Conservation (phyloP, 2,797 vertebrate genomes). For the Sebastes itinus region DNA sequence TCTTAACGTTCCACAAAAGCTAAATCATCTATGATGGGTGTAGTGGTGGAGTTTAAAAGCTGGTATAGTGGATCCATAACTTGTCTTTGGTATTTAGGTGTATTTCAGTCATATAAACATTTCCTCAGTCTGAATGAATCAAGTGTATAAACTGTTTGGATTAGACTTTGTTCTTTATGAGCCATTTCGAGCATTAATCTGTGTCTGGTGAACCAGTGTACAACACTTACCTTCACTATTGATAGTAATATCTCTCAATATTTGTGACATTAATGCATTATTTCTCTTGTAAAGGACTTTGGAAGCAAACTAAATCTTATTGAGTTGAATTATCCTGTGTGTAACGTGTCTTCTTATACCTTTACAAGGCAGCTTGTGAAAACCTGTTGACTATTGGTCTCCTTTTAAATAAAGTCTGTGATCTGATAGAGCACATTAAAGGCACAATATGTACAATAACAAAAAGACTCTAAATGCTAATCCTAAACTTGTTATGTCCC, state of each 20-base stretch:
- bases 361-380: not conserved
- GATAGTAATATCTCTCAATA: not conserved
- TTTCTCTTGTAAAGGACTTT: not conserved
- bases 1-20: rapidly evolving
- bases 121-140: not conserved
- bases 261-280: not conserved
- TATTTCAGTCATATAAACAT: not conserved
- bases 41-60: not conserved
- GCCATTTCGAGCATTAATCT: not conserved
- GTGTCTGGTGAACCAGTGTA: not conserved
- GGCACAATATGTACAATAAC: too few relatives aligned
- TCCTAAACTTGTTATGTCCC: not conserved
- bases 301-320: not conserved
- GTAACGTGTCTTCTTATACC: not conserved
- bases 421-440: rapidly evolving
- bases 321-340: too few relatives aligned
- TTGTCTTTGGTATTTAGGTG: not conserved
- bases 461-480: too few relatives aligned
- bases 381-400: too few relatives aligned
- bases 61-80: too few relatives aligned
- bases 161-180: not conserved
- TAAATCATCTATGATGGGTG: not conserved
- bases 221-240: not conserved
- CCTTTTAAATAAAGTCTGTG: too few relatives aligned
- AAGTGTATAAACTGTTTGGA: not conserved